These are phyloP conservation scores for Drosophila athabasca DNA, from an alignment of 1,140 invertebrate species.

Conservation along the genomic window DNA sequence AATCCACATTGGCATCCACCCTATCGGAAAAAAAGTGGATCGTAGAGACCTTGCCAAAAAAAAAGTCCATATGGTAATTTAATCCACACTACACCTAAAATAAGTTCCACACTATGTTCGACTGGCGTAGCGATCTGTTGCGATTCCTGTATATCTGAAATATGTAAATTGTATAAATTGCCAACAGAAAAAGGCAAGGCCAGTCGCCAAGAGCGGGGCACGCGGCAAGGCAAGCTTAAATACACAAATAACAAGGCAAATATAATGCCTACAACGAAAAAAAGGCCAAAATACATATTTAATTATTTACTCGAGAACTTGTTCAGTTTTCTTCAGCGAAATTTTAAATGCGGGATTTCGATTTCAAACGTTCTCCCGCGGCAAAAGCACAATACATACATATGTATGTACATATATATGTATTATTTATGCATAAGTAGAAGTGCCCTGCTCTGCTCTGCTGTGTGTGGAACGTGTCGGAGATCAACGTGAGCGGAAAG, in stretches of 20 bases:
- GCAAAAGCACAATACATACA: not conserved
- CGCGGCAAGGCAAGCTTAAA: constrained; percentile 25
- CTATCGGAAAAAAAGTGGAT: no score
- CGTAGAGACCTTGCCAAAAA: no score
- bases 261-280: constrained; percentile 9
- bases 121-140: constrained; percentile 3
- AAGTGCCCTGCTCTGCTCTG: not conserved
- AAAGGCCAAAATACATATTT: constrained; percentile 47
- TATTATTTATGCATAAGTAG: not conserved
- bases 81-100: no score
- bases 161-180: constrained; percentile 68
- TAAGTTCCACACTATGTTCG: no score
- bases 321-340: constrained; percentile 55
- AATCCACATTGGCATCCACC: no score
- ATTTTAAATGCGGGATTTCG: constrained; percentile 29
- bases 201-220: constrained; percentile 24
- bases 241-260: constrained; percentile 59
- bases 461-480: constrained; percentile 39
- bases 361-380: no score
- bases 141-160: constrained; percentile 16
- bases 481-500: constrained; percentile 34
- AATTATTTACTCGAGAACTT: constrained; percentile 74
- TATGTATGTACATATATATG: not conserved
- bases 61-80: no score
- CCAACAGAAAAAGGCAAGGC: constrained; percentile 50